Percentiles rank a stretch among this genome's conserved stretches.
These are phyloP conservation scores for Nycticebus coucang DNA, from an alignment of 2,113 vertebrate species.

Conservation along the genomic window DNA sequence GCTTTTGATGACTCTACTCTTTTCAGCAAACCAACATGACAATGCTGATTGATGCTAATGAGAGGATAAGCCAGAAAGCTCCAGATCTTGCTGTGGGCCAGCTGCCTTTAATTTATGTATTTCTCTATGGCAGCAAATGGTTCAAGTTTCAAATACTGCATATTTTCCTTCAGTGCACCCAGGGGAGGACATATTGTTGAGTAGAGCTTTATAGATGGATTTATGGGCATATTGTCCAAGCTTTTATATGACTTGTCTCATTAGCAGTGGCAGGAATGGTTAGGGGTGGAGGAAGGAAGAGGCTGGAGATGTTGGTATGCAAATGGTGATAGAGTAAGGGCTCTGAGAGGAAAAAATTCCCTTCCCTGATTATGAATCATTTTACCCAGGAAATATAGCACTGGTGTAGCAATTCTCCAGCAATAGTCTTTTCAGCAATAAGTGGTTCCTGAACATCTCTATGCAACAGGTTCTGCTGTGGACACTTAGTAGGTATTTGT, in stretches of 20 bases:
- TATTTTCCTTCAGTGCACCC: constrained; percentile 45
- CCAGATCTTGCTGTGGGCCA: background rate
- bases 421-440: background rate
- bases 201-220: constrained; percentile 37
- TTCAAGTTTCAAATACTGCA: constrained; percentile 36
- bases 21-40: background rate
- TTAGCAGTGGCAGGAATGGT: constrained; percentile 24
- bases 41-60: background rate
- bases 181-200: background rate
- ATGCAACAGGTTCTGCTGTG: background rate
- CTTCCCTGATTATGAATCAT: background rate
- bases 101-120: constrained; percentile 35
- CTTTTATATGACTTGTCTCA: constrained; percentile 47
- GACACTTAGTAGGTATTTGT: constrained; percentile 46
- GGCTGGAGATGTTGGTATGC: background rate
- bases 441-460: background rate
- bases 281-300: constrained; percentile 29
- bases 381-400: background rate
- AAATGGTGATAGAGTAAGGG: constrained; percentile 20
- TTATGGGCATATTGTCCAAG: constrained; percentile 21
- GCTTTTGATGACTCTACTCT: constrained; percentile 24
- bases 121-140: background rate
- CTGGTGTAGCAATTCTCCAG: constrained; percentile 20
- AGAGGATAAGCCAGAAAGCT: background rate
- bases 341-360: background rate